Percentiles rank a stretch among this genome's conserved stretches.
phyloP scores from a whole-genome alignment of 2,797 vertebrate genomes.

The Rhadinocentrus ornatus region DNA sequence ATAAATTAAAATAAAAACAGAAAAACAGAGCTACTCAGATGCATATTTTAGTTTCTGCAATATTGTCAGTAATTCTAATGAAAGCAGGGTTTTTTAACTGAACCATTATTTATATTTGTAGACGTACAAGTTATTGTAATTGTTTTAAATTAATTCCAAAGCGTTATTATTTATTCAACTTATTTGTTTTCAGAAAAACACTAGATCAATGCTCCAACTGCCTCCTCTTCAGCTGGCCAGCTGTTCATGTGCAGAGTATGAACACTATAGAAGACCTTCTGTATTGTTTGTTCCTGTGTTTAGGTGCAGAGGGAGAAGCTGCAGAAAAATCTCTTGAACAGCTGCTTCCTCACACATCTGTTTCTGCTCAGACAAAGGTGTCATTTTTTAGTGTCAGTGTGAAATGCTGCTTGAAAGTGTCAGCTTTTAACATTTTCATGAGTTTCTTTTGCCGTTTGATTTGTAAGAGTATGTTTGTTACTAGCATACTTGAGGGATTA shows the following conservation, averaged over 20 bases:
- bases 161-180: not conserved
- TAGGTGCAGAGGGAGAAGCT: slow-evolving; percentile 15
- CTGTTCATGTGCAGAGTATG: slow-evolving; percentile 22
- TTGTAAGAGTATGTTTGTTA: not conserved
- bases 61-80: not conserved
- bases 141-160: not conserved
- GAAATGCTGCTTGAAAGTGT: not conserved
- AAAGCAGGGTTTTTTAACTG: slow-evolving; percentile 11
- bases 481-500: not conserved
- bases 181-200: not conserved
- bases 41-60: not conserved
- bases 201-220: not conserved
- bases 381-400: slow-evolving; percentile 17
- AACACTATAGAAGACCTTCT: slow-evolving; percentile 16
- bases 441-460: not conserved
- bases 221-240: slow-evolving; percentile 15
- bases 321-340: slow-evolving; percentile 31
- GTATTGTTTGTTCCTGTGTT: slow-evolving; percentile 25
- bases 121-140: slow-evolving; percentile 1
- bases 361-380: slow-evolving; percentile 13
- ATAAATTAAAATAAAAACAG: not conserved
- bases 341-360: slow-evolving; percentile 48
- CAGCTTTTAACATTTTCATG: not conserved
- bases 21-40: not conserved
- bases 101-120: slow-evolving; percentile 8